A percentile compares a stretch with the other conserved stretches of the same genome.
Conservation (phyloP, 2,797 vertebrate genomes). For the Pagetopsis macropterus region DNA sequence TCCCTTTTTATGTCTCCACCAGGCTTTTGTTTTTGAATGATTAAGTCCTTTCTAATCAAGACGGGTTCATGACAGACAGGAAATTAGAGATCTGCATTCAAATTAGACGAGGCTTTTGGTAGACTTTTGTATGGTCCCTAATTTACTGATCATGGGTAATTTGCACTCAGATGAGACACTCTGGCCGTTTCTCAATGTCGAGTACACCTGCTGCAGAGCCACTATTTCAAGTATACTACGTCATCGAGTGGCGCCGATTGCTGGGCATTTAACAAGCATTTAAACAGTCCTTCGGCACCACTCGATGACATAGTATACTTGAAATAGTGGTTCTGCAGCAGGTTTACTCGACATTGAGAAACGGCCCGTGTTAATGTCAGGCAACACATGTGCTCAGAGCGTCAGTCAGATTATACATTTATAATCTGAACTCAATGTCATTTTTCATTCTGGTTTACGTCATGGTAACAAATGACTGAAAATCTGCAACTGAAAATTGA, state of each 20-base stretch:
- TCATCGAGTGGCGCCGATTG: too few species aligned
- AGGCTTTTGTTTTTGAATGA: constrained; percentile 69
- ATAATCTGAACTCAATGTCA: not conserved
- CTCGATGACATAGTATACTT: too few species aligned
- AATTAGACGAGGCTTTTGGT: constrained; percentile 29
- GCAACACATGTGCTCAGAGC: not conserved
- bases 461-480: too few species aligned
- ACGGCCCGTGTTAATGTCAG: not conserved
- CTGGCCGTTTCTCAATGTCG: too few species aligned
- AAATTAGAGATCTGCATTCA: constrained; percentile 61
- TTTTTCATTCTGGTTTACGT: not conserved
- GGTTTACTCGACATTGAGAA: too few species aligned
- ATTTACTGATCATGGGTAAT: constrained; percentile 10
- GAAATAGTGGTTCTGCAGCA: too few species aligned
- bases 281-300: too few species aligned
- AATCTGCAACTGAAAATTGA: too few species aligned
- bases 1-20: constrained; percentile 51
- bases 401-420: not conserved
- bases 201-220: too few species aligned
- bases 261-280: too few species aligned
- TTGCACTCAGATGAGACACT: constrained; percentile 15
- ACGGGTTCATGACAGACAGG: constrained; percentile 48
- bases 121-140: constrained; percentile 6
- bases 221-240: too few species aligned
- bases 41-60: constrained; percentile 67